Evolutionary conservation across 2,113 vertebrate genomes (phyloP), one percentile per base, ranked within the genome.

Genomic region (Pontoporia blainvillei): DNA sequence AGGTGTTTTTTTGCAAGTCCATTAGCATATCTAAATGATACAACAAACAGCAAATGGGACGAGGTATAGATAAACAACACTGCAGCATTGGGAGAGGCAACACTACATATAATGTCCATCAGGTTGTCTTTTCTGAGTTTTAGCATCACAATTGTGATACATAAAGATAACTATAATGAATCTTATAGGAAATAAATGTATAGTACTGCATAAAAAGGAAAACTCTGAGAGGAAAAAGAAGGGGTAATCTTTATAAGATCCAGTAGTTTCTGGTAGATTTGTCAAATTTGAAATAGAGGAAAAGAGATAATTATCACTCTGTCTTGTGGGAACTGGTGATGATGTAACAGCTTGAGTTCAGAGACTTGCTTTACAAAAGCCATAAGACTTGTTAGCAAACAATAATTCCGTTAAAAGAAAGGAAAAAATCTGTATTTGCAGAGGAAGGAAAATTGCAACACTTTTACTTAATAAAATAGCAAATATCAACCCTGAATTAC

Each of bases 361-460:
- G n/a, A 95, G 41, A 91, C 75, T 86, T 90, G 62, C 17, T 94
- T 91, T 81, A 17, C 8, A 27, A 95, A 93, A 91, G 31, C 27
- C 29, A 4, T 54, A 88, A 84, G 36, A 78, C 34, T 86, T 91
- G 78, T 95, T 79, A 96, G 78, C 34, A 94, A 93, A 91, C 64
- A 94, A 61, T 36, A 39, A 92, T 62, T 94, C 14, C 31, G 1
- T 75, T 81, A 84, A 75, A 78, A 44, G n/a, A n/a, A 90, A 64
- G 20, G 14, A 23, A 39, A 59, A 92, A 71, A 20, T 23, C 11
- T 5, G 39, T 39, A 44, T 52, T 27, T 73, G 7, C 29, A 82
- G 17, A 85, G 4, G 11, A 67, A 86, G 75, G 34, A 89, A 92
- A 61, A 87, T 46, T 36, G 13, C 3, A 81, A 41, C 6, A 34